phyloP scores from a whole-genome alignment of 2,113 vertebrate genomes.

The Myiopsitta monachus region DNA sequence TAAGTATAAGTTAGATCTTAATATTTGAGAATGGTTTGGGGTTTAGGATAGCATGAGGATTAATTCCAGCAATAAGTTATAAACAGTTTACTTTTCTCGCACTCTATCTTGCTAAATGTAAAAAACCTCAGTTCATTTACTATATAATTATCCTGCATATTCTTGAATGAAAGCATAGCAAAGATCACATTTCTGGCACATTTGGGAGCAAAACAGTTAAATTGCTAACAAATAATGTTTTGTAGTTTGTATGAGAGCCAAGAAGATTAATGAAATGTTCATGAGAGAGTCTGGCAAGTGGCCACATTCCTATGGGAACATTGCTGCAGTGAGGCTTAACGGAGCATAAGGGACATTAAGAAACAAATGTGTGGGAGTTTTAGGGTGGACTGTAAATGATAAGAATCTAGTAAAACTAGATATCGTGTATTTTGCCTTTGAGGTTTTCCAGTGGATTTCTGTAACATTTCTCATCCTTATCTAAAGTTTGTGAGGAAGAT shows the following conservation, averaged over 20 bases:
- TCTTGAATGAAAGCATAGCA: slow-evolving; percentile 36
- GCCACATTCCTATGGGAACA: slow-evolving; percentile 85
- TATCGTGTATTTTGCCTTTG: slow-evolving; percentile 13
- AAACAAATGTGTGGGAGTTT: slow-evolving; percentile 77
- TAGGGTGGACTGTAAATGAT: slow-evolving; percentile 71
- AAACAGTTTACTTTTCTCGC: slow-evolving; percentile 54
- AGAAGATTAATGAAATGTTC: slow-evolving; percentile 82
- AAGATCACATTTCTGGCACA: slow-evolving; percentile 60
- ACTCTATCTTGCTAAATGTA: neutral
- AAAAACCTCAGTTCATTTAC: slow-evolving; percentile 24
- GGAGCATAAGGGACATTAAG: slow-evolving; percentile 72
- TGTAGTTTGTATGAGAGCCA: slow-evolving; percentile 74
- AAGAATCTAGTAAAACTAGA: slow-evolving; percentile 65
- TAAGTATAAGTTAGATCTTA: neutral
- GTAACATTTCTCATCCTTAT: slow-evolving; percentile 20
- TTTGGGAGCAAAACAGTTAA: slow-evolving; percentile 76
- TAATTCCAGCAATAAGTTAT: slow-evolving; percentile 20
- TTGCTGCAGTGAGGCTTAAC: slow-evolving; percentile 65
- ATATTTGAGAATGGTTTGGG: slow-evolving; percentile 7
- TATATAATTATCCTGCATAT: slow-evolving; percentile 52
- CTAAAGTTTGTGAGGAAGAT: neutral
- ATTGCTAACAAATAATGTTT: slow-evolving; percentile 71
- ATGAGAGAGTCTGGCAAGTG: slow-evolving; percentile 76
- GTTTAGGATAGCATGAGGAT: neutral
- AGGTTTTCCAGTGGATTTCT: slow-evolving; percentile 39